Evolutionary conservation across 2,888 invertebrate genomes (phyloP), one percentile per base, ranked within the genome.

Genomic region (Pachydiplax longipennis): DNA sequence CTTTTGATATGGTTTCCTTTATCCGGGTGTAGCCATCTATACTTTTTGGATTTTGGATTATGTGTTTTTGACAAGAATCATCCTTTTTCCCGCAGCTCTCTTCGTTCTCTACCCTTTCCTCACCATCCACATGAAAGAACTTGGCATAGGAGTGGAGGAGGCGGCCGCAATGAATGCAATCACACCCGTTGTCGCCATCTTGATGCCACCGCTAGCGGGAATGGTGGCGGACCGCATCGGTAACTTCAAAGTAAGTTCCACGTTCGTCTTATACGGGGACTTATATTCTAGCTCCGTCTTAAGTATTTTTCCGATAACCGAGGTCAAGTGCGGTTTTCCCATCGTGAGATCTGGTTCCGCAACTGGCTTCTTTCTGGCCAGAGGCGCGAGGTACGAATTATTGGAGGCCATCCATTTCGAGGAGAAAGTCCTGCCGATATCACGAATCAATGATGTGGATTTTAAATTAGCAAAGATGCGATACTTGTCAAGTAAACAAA

Each of bases 131-230:
- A 97, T 97, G 96, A 95, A 97, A 91, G 96, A 97, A 93, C 94
- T 97, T 92, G 97, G 97, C 90, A 96, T 97, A 93, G 96, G 96
- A 93, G 96, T 97, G 91, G 96, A 97, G 94, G 97, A 97, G 94
- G 96, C 97, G 6, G 97, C 97, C 81, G 96, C 97, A 92, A 97
- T 97, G 96, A 97, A 97, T 0, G 96, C 97, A 0, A 95, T 97
- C 58, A 97, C 96, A 90, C 97, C 97, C 0, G 95, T 97, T 91
- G 95, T 97, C 35, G 96, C 96, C 91, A 97, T 97, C 92, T 95
- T 97, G 91, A 97, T 97, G 96, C 97, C 97, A 61, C 97, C 97
- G 1, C 93, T 97, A 58, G 96, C 97, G 5, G 97, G 97, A 91
- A 95, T 97, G 94, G 94, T 97, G 73, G 97, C 97, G 0, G 97